Base-by-base conservation (phyloP, 2,888 invertebrate genomes). In the Serrognathus titanus region DNA sequence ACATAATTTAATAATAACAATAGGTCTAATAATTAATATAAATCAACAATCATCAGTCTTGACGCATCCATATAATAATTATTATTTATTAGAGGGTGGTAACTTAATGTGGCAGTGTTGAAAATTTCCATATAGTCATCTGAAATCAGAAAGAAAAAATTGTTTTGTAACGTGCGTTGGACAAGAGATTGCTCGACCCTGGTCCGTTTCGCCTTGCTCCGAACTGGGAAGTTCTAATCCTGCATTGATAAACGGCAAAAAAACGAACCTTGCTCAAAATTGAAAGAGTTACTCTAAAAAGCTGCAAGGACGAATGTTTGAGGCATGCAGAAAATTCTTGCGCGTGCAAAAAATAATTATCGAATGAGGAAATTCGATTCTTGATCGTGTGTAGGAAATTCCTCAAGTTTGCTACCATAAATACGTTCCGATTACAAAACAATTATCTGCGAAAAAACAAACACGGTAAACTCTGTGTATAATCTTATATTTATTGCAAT, bases 21-120 rank as follows among this genome's bases (percentile, higher is more conserved):
- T 72, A 63, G 58, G 56, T 60, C 55, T 72, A 71, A 72, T 67
- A 66, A 72, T 68, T 72, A 73, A 71, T 71, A 75, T 31, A 75
- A 75, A 76, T 73, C 74, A 77, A 76, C 75, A 77, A 76, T 73
- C 74, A 75, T 77, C 77, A 77, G 77, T 77, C 77, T 77, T 77
- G 71, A 70, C 72, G 68, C 71, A 73, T 75, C 75, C 75, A 75
- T 63, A 70, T 72, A 67, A 31, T 31, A 31, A 31, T 31, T 31
- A 31, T 31, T 31, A 31, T 31, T 2, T 31, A 31, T 31, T 68
- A 69, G 71, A 73, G 68, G 73, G 68, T 72, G 77, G 77, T 77
- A 77, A 77, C 77, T 77, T 67, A 65, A 67, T 71, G 76, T 76
- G 77, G 76, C 76, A 77, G 76, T 77, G 77, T 68, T 66, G 62